phyloP scores from a whole-genome alignment of 1,140 invertebrate species.

The Drosophila sproati region DNA sequence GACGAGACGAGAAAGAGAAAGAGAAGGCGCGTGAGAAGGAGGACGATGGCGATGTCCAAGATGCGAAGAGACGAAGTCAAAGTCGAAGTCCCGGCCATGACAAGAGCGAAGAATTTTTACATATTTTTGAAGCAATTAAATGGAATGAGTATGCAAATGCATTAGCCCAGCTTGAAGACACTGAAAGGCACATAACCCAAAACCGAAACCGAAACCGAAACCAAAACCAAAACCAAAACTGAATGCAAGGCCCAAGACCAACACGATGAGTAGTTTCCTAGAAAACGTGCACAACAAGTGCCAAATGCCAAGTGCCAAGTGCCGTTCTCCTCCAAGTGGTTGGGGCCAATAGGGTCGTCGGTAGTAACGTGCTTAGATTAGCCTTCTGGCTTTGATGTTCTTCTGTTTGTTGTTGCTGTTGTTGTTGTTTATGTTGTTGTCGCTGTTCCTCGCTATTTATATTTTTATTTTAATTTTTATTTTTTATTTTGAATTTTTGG shows the following conservation, averaged over 20 bases:
- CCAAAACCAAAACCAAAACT: background rate
- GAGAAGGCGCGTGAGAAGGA: background rate
- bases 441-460: too few relatives aligned
- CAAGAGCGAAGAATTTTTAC: constrained; percentile 69
- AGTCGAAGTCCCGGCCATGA: constrained; percentile 54
- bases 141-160: constrained; percentile 79
- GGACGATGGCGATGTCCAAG: background rate
- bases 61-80: background rate
- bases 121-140: constrained; percentile 80
- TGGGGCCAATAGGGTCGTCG: background rate
- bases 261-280: constrained; percentile 46
- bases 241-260: constrained; percentile 2
- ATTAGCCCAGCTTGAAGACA: constrained; percentile 54
- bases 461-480: background rate
- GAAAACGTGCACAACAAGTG: constrained; percentile 65
- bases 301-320: constrained; percentile 39
- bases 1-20: background rate
- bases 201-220: constrained; percentile 18
- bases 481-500: background rate
- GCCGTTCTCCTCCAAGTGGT: constrained; percentile 28
- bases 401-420: background rate
- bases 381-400: constrained; percentile 37
- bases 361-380: constrained; percentile 71
- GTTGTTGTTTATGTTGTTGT: background rate
- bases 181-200: constrained; percentile 19